Evolutionary conservation across 1,140 invertebrate genomes (phyloP), one percentile per base, ranked within the genome.

Genomic region (Heliconius melpomene): DNA sequence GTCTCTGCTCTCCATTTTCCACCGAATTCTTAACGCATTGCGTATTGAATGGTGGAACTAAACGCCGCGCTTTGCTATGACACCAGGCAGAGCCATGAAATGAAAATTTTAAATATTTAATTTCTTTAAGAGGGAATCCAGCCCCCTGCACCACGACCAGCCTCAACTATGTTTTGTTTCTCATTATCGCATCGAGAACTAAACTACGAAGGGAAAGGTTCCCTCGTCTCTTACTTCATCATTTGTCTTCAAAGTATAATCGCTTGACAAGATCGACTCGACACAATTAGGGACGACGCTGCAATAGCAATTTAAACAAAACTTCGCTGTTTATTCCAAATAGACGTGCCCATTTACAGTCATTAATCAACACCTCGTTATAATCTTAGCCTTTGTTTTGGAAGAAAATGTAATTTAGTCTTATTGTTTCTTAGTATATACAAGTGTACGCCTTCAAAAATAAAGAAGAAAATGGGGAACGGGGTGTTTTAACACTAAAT

Each of bases 251-350:
- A 36, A 32, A 26, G 66, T 74, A 86, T 82, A 85, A 88, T 86
- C 83, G 86, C 78, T 86, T 88, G 87, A 89, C 88, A 91, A 85
- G 89, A 86, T 87, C 87, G 87, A 89, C 86, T 89, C 75, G 76
- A 80, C 81, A 83, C 85, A 89, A 89, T 91, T 90, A 89, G 79
- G 84, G 83, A 81, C 79, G 81, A 85, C 80, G 79, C 82, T 86
- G 84, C 74, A 85, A 86, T 88, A 89, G 83, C 85, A 83, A 85
- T 88, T 87, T 85, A 88, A 84, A 83, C 82, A 83, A 86, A 88
- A 91, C 82, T 91, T 90, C 84, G 77, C 87, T 90, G 89, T 91
- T 88, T 89, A 87, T 86, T 80, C 74, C 81, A 73, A 85, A 76
- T 86, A 71, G 40, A 79, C 77, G 82, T 85, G 32, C 83, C 88